phyloP scores from a whole-genome alignment of 2,797 vertebrate genomes.

The Steatocranus sp. region DNA sequence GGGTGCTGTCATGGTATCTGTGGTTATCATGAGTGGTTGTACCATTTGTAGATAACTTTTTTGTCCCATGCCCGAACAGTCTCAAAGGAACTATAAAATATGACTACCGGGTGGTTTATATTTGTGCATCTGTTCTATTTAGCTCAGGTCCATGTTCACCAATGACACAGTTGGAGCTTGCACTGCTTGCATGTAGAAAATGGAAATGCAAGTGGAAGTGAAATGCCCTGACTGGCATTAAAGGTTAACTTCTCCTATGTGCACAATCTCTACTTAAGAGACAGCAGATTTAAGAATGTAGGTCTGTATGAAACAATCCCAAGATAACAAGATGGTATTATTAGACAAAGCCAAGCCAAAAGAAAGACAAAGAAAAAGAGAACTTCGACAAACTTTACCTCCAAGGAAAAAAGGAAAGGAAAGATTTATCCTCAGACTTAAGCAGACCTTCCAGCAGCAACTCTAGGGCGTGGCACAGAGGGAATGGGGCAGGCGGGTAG shows the following conservation, averaged over 20 bases:
- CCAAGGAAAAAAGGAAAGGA: not conserved
- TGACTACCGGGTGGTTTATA: not conserved
- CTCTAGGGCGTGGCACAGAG: not conserved
- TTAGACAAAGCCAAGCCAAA: conserved; percentile 41
- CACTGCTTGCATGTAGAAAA: not conserved
- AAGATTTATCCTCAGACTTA: not conserved
- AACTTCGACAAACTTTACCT: not conserved
- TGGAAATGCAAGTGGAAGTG: not conserved
- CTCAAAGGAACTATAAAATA: not conserved
- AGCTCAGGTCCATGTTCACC: not conserved
- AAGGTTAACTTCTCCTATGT: not conserved
- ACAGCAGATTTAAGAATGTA: conserved; percentile 35
- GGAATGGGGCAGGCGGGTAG: not conserved
- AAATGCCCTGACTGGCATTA: not conserved
- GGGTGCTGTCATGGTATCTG: not conserved
- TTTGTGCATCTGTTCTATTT: not conserved
- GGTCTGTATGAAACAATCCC: conserved; percentile 52
- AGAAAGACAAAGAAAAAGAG: not conserved
- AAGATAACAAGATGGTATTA: conserved; percentile 46
- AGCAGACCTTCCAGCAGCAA: not conserved
- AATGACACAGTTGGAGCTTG: conserved; percentile 20
- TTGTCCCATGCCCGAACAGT: not conserved
- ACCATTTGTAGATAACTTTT: not conserved
- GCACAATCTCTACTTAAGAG: not conserved
- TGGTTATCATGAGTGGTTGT: not conserved